Evolutionary conservation across 2,113 vertebrate genomes (phyloP), one percentile per base, ranked within the genome.

Genomic region (Misgurnus anguillicaudatus): DNA sequence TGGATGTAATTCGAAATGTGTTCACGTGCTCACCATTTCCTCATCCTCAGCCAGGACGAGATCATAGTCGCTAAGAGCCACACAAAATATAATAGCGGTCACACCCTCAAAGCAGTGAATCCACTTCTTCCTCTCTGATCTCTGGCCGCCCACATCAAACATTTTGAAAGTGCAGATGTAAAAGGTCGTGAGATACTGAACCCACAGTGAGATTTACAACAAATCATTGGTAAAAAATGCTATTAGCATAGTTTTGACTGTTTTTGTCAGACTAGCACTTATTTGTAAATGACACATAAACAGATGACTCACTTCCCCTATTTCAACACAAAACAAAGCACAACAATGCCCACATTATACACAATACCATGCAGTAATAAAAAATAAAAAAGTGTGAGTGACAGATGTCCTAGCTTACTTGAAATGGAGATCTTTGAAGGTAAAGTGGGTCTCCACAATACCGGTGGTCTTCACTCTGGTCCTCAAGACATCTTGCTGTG

Each of bases 41-140:
- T 99, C 98, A 3, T 99, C 98, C 90, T 99, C 98, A 62, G 98
- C 98, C 80, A 99, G 91, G 68, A 99, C 96, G 82, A 99, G 92
- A 87, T 99, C 98, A 58, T 99, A 99, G 90, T 99, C 98, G 76
- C 97, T 99, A 70, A 99, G 92, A 0, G 98, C 97, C 70, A 99
- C 97, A 55, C 98, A 99, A 91, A 98, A 99, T 89, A 99, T 99
- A 88, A 99, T 99, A 77, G 98, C 96, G 0, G 98, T 99, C 81
- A 99, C 98, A 38, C 97, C 97, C 89, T 99, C 98, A 19, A 99
- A 99, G 90, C 98, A 99, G 83, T 99, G 98, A 89, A 99, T 99
- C 98, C 98, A 99, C 84, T 99, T 99, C 92, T 99, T 99, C 82
- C 98, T 92, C 88, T 99, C 98, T 4, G 98, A 99, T 85, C 98